Evolutionary conservation across 2,888 invertebrate species (phyloP).

Genomic region (Lydus trimaculatus): DNA sequence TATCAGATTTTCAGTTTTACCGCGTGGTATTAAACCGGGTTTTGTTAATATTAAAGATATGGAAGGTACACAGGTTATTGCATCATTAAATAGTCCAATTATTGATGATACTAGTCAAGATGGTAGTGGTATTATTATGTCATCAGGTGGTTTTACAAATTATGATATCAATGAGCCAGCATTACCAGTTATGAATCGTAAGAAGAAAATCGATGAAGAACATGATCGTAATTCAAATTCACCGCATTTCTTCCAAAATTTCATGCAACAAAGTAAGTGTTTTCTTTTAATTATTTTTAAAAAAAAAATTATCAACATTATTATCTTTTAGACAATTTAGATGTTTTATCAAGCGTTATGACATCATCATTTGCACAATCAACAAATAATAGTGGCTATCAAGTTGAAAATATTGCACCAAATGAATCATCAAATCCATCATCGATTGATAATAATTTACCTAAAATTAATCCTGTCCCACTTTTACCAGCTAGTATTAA

Average conservation of each 20-base stretch:
- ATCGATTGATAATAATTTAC: conserved; percentile 15
- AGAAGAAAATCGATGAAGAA: conserved; percentile 32
- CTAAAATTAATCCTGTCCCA: conserved; percentile 18
- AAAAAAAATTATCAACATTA: background rate
- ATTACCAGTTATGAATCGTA: conserved; percentile 43
- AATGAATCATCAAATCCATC: conserved; percentile 41
- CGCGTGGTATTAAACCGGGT: conserved; percentile 76
- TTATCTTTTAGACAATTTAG: conserved; percentile 61
- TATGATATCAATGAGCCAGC: conserved; percentile 49
- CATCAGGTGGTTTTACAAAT: background rate
- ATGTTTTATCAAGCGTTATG: conserved; percentile 72
- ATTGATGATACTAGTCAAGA: conserved; percentile 48
- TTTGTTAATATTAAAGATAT: conserved; percentile 74
- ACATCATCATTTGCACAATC: conserved; percentile 67
- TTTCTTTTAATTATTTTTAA: background rate
- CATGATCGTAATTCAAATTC: conserved; percentile 50
- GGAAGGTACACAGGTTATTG: conserved; percentile 64
- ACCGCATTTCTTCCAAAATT: conserved; percentile 52
- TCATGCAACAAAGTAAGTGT: conserved; percentile 56
- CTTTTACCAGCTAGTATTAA: conserved; percentile 63
- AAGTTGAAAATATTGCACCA: conserved; percentile 58
- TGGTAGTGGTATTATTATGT: conserved; percentile 19
- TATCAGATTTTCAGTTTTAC: conserved; percentile 80
- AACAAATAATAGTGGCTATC: conserved; percentile 63
- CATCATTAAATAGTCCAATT: conserved; percentile 17